Conservation (phyloP, 2,113 vertebrate species). For the Pipra filicauda region DNA sequence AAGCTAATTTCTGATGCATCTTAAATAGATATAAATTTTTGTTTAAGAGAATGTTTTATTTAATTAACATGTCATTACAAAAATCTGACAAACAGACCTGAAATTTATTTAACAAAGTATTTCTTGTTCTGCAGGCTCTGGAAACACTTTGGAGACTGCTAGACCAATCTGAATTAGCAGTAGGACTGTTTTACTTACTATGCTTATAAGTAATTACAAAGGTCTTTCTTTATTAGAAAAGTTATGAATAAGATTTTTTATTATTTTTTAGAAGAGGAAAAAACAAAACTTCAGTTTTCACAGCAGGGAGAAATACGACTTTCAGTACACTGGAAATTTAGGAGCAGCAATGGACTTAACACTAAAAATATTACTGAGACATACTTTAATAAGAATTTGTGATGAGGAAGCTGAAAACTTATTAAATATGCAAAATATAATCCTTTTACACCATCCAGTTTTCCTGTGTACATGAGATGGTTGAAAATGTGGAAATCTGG, state of each 20-base stretch:
- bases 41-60: not conserved
- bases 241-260: not conserved
- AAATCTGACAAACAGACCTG: not conserved
- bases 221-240: not conserved
- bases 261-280: not conserved
- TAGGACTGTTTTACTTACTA: not conserved
- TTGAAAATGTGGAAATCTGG: not conserved
- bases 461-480: accelerated
- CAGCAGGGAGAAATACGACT: not conserved
- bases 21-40: not conserved
- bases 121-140: not conserved
- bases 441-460: not conserved
- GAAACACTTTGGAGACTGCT: not conserved
- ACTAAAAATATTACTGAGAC: not conserved
- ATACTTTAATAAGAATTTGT: not conserved
- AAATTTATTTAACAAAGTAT: not conserved
- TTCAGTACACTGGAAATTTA: not conserved
- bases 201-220: not conserved
- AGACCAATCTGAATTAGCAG: not conserved
- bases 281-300: not conserved
- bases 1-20: not conserved
- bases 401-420: not conserved
- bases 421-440: not conserved
- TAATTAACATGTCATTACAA: not conserved
- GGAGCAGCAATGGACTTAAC: not conserved